Evolutionary conservation across 2,797 vertebrate genomes (phyloP).

Genomic region (Falco cherrug): DNA sequence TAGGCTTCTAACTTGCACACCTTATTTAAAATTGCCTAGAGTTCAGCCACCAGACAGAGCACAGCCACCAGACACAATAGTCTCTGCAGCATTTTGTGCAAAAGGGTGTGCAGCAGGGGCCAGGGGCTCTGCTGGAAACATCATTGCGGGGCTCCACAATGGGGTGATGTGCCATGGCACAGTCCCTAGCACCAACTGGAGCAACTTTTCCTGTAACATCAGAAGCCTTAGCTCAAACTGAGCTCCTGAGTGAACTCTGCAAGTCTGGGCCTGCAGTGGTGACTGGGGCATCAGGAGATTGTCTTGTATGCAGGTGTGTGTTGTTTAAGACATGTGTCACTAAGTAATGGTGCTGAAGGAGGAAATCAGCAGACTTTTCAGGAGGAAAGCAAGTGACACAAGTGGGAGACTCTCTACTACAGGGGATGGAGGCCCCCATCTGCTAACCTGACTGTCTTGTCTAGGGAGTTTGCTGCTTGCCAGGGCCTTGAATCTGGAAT

Average conservation of each 20-base stretch:
- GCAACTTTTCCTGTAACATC: background rate
- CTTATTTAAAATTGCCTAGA: background rate
- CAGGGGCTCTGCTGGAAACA: background rate
- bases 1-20: background rate
- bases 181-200: background rate
- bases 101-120: background rate
- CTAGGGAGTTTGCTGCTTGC: background rate
- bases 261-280: background rate
- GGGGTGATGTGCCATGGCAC: too few species aligned
- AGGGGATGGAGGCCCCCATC: background rate
- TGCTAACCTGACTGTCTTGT: background rate
- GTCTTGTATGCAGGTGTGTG: background rate
- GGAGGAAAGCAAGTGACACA: background rate
- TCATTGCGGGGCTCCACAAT: background rate
- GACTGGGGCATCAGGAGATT: background rate
- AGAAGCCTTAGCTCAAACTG: background rate
- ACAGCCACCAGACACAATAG: background rate
- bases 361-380: background rate
- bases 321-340: background rate
- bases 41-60: background rate
- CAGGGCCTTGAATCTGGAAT: background rate
- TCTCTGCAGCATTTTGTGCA: background rate
- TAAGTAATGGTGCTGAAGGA: background rate
- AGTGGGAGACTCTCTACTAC: background rate
- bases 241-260: background rate